Base-by-base conservation (phyloP, 1,140 invertebrate genomes). In the Drepana arcuata region DNA sequence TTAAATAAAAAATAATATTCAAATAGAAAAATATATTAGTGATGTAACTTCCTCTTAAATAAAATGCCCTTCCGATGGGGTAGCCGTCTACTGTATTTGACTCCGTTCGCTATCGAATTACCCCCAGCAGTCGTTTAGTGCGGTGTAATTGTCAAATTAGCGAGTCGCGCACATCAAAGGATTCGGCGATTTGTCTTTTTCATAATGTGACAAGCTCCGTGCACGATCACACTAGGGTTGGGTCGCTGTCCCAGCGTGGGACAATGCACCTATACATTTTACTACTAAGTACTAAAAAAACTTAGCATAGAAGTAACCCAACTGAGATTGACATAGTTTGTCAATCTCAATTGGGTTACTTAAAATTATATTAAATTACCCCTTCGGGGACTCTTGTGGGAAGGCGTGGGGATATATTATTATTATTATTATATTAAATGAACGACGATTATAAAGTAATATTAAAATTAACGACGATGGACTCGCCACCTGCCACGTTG, bases 161-260 rank as follows among this genome's bases (percentile, higher is more conserved):
- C 70, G 60, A 55, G 50, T 51, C 51, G 57, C 42, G 16, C 47
- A 66, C 63, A 78, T 78, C 72, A 78, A 78, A 78, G 77, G 72
- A 71, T 74, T 67, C 68, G 62, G 44, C 64, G 77, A 75, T 74
- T 74, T 72, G 65, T 54, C 60, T 69, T 79, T 79, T 73, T 71
- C 63, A 79, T 79, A 77, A 79, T 69, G 72, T 67, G 73, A 81
- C 78, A 79, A 79, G 61, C 78, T 69, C 67, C 69, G 65, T 68
- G 66, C 58, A 50, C 61, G 50, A 73, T 80, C 75, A 70, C 55
- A 21, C 53, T 44, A 48, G 39, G 50, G 49, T 31, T 14, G 7
- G 45, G 59, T 28, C 10, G 0, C 27, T 34, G n/a, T 48, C 29
- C 2, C 5, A 45, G 46, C 42, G 52, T 35, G 12, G 4, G n/a